These are phyloP conservation scores for Typhlichthys subterraneus DNA, from an alignment of 2,797 vertebrate species.

Conservation along the genomic window DNA sequence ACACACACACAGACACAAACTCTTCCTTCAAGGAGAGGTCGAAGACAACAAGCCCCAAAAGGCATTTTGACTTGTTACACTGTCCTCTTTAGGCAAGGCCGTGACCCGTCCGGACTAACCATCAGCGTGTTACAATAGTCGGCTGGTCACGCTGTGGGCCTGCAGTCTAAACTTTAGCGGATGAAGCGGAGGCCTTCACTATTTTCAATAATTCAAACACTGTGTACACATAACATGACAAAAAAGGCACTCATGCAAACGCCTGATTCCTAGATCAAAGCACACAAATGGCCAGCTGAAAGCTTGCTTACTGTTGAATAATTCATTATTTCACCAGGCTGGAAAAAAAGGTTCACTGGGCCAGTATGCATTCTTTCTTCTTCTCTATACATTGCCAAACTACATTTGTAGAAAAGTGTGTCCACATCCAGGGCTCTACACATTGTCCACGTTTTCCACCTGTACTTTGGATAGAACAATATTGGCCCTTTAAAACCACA, in stretches of 20 bases:
- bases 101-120: conserved; percentile 85
- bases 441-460: conserved; percentile 9
- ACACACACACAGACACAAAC: neutral
- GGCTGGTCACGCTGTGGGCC: conserved; percentile 84
- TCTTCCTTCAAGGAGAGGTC: neutral
- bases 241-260: conserved; percentile 98
- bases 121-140: conserved; percentile 92
- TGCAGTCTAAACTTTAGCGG: conserved; percentile 94
- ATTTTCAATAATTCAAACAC: conserved; percentile 98
- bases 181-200: conserved; percentile 87
- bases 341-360: conserved; percentile 86
- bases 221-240: conserved; percentile 98
- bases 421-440: conserved; percentile 54
- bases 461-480: conserved; percentile 8
- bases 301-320: conserved; percentile 97
- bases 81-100: conserved; percentile 70
- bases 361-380: conserved; percentile 71
- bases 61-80: neutral
- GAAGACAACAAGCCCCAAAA: neutral
- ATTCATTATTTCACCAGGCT: conserved; percentile 95
- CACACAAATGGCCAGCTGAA: conserved; percentile 96
- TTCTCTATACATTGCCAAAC: conserved; percentile 83
- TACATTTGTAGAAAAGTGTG: conserved; percentile 72
- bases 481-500: conserved; percentile 11
- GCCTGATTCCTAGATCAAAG: conserved; percentile 98